These are phyloP conservation scores for Cottus gobio DNA, from an alignment of 2,113 vertebrate species.

Conservation along the genomic window DNA sequence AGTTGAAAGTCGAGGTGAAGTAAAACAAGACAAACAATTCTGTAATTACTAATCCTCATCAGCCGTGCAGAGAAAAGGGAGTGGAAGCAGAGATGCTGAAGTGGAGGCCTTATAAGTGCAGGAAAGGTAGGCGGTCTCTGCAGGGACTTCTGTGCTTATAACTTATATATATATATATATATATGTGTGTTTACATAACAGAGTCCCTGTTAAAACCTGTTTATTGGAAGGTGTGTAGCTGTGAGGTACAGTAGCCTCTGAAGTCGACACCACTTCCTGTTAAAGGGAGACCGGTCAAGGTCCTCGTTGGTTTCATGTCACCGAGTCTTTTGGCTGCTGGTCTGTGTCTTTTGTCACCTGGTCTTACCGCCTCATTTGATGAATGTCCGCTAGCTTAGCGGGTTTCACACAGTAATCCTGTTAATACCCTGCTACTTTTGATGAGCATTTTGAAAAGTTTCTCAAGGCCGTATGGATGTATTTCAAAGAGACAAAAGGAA, in stretches of 20 bases:
- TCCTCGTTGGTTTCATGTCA: constrained; percentile 51
- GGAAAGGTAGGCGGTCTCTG: constrained; percentile 39
- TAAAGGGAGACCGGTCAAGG: constrained; percentile 61
- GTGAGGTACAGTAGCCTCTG: constrained; percentile 28
- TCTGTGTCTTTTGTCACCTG: constrained; percentile 52
- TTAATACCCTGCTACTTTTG: constrained; percentile 61
- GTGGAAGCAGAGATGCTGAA: constrained; percentile 20
- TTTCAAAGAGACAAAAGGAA: constrained; percentile 79
- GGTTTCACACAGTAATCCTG: constrained; percentile 55
- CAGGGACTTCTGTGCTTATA: constrained; percentile 49
- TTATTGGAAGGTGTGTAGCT: constrained; percentile 55
- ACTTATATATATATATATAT: constrained; percentile 39
- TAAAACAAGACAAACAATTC: constrained; percentile 41
- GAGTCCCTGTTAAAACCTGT: constrained; percentile 60
- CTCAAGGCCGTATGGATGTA: constrained; percentile 53
- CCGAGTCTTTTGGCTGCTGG: constrained; percentile 8
- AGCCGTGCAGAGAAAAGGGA: constrained; percentile 30
- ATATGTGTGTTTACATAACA: constrained; percentile 42
- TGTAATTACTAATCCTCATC: constrained; percentile 46
- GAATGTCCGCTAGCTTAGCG: constrained; percentile 49
- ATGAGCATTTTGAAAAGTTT: constrained; percentile 61
- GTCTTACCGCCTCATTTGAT: constrained; percentile 23
- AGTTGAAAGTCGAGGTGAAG: constrained; percentile 29
- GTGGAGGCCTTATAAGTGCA: constrained; percentile 48
- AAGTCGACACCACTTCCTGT: constrained; percentile 54